phyloP scores from a whole-genome alignment of 2,888 invertebrate species.

The Philopedon plagiatum region DNA sequence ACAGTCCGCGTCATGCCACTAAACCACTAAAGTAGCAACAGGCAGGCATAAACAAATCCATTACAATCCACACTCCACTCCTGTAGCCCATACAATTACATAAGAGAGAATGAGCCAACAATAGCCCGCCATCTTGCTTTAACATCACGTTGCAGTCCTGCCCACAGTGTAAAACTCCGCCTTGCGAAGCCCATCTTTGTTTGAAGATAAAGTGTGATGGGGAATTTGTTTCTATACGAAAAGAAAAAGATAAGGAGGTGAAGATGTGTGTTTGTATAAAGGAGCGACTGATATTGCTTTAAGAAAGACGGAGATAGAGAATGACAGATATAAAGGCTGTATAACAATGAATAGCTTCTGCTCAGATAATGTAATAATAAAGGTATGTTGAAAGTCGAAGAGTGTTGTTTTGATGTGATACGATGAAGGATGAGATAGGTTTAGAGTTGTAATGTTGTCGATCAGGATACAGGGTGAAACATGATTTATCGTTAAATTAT shows the following conservation, averaged over 20 bases:
- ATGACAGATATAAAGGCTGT: constrained; percentile 9
- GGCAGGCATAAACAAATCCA: constrained; percentile 32
- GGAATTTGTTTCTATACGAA: not conserved
- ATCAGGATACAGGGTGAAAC: not conserved
- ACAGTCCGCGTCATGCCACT: constrained; percentile 10
- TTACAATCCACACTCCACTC: constrained; percentile 22
- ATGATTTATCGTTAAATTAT: not conserved
- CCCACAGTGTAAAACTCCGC: constrained; percentile 22
- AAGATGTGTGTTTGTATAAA: not conserved
- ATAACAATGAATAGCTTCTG: constrained; percentile 27
- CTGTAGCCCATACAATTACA: not conserved
- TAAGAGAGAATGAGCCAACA: constrained; percentile 14
- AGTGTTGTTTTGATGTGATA: constrained; percentile 31
- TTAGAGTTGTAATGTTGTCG: not conserved
- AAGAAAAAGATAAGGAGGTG: not conserved
- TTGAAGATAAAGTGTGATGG: not conserved
- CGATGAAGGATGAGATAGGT: constrained; percentile 10
- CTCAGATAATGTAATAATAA: constrained; percentile 21
- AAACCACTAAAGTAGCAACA: constrained; percentile 17
- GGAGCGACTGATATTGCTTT: not conserved
- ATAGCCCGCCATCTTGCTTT: constrained; percentile 17
- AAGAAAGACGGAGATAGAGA: not conserved
- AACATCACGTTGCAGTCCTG: constrained; percentile 12
- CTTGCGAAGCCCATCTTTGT: constrained; percentile 30
- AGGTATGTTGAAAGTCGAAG: constrained; percentile 15